Percentiles rank a stretch among this genome's conserved stretches.
These are phyloP conservation scores for Oreochromis mossambicus DNA, from an alignment of 2,797 vertebrate species.

Conservation along the genomic window DNA sequence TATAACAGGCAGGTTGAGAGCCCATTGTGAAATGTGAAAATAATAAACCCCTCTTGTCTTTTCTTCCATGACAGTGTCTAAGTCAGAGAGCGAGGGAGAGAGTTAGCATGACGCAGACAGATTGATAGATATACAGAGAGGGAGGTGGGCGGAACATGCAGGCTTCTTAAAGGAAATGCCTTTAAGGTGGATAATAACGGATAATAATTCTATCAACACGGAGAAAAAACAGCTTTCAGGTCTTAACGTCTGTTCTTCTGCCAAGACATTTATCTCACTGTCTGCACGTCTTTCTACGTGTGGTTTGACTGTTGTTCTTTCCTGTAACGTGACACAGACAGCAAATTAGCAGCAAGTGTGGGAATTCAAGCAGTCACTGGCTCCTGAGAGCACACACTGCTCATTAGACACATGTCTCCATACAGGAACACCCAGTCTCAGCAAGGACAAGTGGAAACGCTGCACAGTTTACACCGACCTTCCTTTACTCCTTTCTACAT, in stretches of 20 bases:
- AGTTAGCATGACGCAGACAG: slow-evolving; percentile 17
- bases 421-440: background rate
- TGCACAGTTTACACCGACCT: background rate
- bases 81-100: background rate
- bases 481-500: background rate
- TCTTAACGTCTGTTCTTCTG: background rate
- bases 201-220: slow-evolving; percentile 35
- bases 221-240: slow-evolving; percentile 2
- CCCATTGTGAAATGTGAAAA: slow-evolving; percentile 19
- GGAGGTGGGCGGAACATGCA: background rate
- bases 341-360: slow-evolving; percentile 24
- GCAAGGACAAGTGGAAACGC: background rate
- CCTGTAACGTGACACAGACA: slow-evolving; percentile 15
- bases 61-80: slow-evolving; percentile 6
- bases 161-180: slow-evolving; percentile 52
- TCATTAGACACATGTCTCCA: slow-evolving; percentile 5
- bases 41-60: slow-evolving; percentile 10
- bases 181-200: slow-evolving; percentile 13
- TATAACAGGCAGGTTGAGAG: background rate
- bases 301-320: slow-evolving; percentile 3
- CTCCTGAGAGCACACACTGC: slow-evolving; percentile 7
- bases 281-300: slow-evolving; percentile 2
- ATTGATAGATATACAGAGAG: background rate
- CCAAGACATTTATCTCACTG: background rate
- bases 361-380: background rate